Evolutionary conservation across 35 echinoderm and acorn worm species (phyloP), one percentile per base, ranked within the genome.

Genomic region (Heliocidaris erythrogramma): DNA sequence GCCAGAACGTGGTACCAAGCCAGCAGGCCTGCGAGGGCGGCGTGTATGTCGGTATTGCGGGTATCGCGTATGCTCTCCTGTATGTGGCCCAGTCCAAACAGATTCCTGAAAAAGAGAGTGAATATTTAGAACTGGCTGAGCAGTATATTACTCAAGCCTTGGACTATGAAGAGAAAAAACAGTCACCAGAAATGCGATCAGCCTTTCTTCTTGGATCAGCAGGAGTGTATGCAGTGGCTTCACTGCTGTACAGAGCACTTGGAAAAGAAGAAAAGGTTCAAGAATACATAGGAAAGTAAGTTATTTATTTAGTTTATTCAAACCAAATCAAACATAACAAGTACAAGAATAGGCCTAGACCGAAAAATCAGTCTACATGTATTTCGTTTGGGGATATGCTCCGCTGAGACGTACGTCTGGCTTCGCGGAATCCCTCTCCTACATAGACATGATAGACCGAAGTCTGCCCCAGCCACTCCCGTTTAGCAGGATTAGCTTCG

Each of bases 21-120:
- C 48, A 94, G 21, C 93, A 85, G 31, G 94, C 88, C 86, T 94
- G 96, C 86, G 93, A 96, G 6, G 96, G 96, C 6, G 96, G 96
- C 29, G 86, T 96, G 59, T 96, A 96, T 35, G 93, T 96, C 0
- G 96, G 96, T 5, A 47, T 94, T 30, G 96, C 93, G 18, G 96
- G 96, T 5, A 94, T 96, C 7, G 53, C 93, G 9, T 96, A 96
- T 59, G 93, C 96, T 10, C 88, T 94, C 5, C 47, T 52, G 85
- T 94, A 96, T 49, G 69, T 96, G 87, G 90, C 69, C 29, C 92
- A 86, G 47, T 94, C 90, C 14, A 86, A 56, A 21, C 53, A 94
- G 56, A 95, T 96, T 29, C 93, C 85, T 7, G 87, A 96, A 48
- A 86, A 78, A 35, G 56, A 90, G 30, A 86, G 65, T 29, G 56